Conservation (phyloP, 2,113 vertebrate genomes). For the Saguinus midas region DNA sequence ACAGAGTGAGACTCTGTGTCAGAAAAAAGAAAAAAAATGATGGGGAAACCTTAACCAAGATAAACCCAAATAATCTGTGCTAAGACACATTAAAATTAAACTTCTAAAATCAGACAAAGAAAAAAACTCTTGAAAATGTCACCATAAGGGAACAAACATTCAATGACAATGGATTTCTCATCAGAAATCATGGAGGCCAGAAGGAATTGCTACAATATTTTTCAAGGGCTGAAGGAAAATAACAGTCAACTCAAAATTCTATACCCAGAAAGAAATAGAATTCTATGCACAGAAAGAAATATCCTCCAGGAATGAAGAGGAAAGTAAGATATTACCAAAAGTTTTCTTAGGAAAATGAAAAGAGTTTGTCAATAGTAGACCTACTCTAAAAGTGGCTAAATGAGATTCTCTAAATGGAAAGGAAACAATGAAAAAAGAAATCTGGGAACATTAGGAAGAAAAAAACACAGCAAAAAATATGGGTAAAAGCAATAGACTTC, state of each 20-base stretch:
- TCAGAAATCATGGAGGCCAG: too few species aligned
- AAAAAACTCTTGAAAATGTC: not conserved
- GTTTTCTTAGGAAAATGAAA: not conserved
- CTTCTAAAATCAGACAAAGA: not conserved
- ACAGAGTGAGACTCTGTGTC: too few species aligned
- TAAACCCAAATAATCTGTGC: not conserved
- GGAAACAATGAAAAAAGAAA: too few species aligned
- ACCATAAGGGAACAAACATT: not conserved
- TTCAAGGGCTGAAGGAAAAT: too few species aligned
- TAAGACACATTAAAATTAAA: not conserved
- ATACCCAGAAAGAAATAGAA: not conserved
- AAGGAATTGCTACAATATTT: too few species aligned
- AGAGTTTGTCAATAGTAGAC: not conserved
- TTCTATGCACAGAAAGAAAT: not conserved
- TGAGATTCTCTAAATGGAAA: too few species aligned
- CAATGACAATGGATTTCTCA: too few species aligned
- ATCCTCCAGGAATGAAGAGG: not conserved
- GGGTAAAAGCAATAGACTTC: not conserved
- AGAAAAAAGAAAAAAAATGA: too few species aligned
- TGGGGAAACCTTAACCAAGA: not conserved
- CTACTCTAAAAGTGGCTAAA: too few species aligned
- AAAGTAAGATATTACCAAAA: not conserved
- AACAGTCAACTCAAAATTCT: too few species aligned
- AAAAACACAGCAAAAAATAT: not conserved
- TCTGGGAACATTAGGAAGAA: too few species aligned